Evolutionary conservation across 2,113 vertebrate genomes (phyloP), one percentile per base, ranked within the genome.

Genomic region (Heteronetta atricapilla): DNA sequence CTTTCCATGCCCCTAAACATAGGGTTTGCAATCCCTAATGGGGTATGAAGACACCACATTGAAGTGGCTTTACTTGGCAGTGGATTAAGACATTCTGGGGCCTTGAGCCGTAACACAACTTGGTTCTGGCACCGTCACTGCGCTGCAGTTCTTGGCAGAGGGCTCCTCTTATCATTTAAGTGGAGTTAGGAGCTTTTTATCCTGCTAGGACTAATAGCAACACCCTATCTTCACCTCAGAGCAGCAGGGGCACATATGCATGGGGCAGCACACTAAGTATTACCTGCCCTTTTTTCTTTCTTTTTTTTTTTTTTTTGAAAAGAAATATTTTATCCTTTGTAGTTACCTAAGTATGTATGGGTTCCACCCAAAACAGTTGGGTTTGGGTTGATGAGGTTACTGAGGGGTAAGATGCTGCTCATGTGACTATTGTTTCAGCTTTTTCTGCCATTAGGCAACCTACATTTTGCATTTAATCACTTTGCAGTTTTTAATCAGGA

Each of bases 1-100:
- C 44, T 90, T 89, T 93, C 85, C 36, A 15, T 89, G 63, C 64
- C 80, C 44, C 62, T 94, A 88, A 95, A 95, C 81, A 82, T 2
- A 75, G 90, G 64, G 74, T 95, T 82, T 93, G 66, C n/a, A 91
- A 26, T 90, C 88, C 66, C 38, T 78, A 60, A 66, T 48, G 80
- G 82, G 60, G 4, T 64, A 70, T 75, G 86, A 81, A 56, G 55
- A n/a, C 79, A 80, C 42, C 2, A 4, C 66, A 58, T 46, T 95
- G 69, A 91, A 92, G 85, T 96, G 88, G 89, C 86, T 92, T 90
- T 79, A 25, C 48, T 92, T 94, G 90, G 79, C 69, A 28, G 56
- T 50, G 46, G 0, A 3, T 63, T 48, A 82, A 75, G 89, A 88
- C 62, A n/a, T 88, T 75, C 80, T 94, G 70, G 58, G 89, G 76